These are phyloP conservation scores for Cheumatopsyche charites DNA, from an alignment of 1,140 invertebrate genomes.

Conservation along the genomic window DNA sequence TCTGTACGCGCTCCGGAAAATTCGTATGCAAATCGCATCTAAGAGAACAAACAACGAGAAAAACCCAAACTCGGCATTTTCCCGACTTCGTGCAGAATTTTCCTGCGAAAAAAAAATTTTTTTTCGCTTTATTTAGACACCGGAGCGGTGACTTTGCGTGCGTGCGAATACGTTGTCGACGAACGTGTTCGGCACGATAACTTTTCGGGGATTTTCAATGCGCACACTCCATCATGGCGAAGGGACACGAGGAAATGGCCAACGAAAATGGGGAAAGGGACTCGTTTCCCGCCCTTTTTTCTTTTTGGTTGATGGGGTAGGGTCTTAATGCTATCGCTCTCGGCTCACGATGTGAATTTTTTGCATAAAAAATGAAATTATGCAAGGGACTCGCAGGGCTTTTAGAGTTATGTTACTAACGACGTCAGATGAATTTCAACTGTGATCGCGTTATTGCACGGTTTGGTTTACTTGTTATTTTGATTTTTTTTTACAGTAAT, in stretches of 20 bases:
- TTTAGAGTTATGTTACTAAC: neutral
- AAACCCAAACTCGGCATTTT: no score
- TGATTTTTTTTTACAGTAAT: no score
- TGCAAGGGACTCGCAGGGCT: neutral
- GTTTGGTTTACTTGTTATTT: no score
- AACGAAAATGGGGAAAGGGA: constrained; percentile 19
- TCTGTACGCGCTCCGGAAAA: no score
- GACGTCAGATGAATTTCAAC: no score
- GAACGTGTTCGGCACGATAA: constrained; percentile 11
- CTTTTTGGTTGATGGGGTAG: neutral
- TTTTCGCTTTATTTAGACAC: neutral
- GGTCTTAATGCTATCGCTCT: constrained; percentile 10
- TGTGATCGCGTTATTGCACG: no score
- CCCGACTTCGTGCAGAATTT: no score
- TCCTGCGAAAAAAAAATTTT: neutral
- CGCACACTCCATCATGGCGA: constrained; percentile 16
- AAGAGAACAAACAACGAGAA: no score
- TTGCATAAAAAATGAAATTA: neutral
- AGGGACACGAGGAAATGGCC: constrained; percentile 20
- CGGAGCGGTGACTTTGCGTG: neutral
- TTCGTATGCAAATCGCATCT: no score
- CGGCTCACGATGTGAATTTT: no score
- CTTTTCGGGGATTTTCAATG: constrained; percentile 26
- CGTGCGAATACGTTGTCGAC: neutral
- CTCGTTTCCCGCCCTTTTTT: neutral